Evolutionary conservation across 2,113 vertebrate genomes (phyloP).

Genomic region (Tenebrosternarchus preto): DNA sequence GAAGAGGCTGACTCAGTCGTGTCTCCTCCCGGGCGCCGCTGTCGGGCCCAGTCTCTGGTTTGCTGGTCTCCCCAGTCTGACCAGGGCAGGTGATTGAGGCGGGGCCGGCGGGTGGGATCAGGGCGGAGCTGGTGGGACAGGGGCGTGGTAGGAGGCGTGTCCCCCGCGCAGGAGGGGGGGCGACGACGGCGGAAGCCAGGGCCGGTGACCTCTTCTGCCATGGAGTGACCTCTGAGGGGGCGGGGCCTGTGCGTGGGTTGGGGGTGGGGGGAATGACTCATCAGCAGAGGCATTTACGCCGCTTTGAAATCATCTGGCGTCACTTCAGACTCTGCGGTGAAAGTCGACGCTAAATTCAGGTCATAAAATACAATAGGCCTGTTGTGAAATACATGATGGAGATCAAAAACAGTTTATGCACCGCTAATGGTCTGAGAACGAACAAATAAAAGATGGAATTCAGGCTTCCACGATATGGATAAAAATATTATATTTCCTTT

Average conservation of each 20-base stretch:
- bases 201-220: too few species aligned
- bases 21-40: constrained; percentile 33
- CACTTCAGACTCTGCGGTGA: background rate
- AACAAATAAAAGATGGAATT: too few species aligned
- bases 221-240: too few species aligned
- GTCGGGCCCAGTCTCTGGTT: constrained; percentile 30
- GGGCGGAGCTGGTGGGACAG: background rate
- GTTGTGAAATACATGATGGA: too few species aligned
- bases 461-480: background rate
- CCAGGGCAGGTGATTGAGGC: background rate
- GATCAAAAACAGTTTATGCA: too few species aligned
- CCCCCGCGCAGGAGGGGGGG: too few species aligned
- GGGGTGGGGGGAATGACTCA: background rate
- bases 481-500: background rate
- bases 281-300: background rate
- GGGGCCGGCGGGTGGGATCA: background rate
- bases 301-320: background rate
- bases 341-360: background rate
- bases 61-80: constrained; percentile 8
- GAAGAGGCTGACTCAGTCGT: constrained; percentile 9
- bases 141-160: too few species aligned
- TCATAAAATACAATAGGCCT: too few species aligned
- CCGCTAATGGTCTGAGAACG: too few species aligned
- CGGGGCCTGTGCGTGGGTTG: too few species aligned
- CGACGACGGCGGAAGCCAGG: too few species aligned